Conservation (phyloP, 1,140 invertebrate species). For the Phocides pigmalion region DNA sequence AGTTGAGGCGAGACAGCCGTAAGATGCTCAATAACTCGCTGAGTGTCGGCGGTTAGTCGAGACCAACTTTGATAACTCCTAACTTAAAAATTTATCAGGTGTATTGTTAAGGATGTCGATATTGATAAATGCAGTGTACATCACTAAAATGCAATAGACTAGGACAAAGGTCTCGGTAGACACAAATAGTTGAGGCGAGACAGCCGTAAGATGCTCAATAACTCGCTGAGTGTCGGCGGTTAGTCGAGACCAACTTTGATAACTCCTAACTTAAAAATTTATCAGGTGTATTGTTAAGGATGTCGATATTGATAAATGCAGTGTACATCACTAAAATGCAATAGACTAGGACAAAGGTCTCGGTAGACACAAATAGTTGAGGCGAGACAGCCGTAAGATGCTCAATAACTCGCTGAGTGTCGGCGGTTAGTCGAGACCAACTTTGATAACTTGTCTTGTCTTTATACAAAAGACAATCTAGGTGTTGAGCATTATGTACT, state of each 20-base stretch:
- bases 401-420: constrained; percentile 23
- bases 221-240: constrained; percentile 10
- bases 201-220: constrained; percentile 28
- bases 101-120: constrained; percentile 26
- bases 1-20: constrained; percentile 37
- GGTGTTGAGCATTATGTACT: background rate
- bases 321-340: constrained; percentile 37
- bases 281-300: background rate
- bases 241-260: too few relatives aligned
- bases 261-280: too few relatives aligned
- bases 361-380: constrained; percentile 45
- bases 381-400: constrained; percentile 31
- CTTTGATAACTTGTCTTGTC: constrained; percentile 4
- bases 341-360: constrained; percentile 39
- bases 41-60: too few relatives aligned
- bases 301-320: constrained; percentile 21
- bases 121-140: background rate
- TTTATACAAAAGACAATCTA: background rate
- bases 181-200: constrained; percentile 43
- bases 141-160: constrained; percentile 40
- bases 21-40: constrained; percentile 25
- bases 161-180: constrained; percentile 42
- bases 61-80: too few relatives aligned
- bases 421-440: constrained; percentile 6
- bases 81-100: background rate